Base-by-base conservation (phyloP, 2,888 invertebrate species). In the Phengaris arion region DNA sequence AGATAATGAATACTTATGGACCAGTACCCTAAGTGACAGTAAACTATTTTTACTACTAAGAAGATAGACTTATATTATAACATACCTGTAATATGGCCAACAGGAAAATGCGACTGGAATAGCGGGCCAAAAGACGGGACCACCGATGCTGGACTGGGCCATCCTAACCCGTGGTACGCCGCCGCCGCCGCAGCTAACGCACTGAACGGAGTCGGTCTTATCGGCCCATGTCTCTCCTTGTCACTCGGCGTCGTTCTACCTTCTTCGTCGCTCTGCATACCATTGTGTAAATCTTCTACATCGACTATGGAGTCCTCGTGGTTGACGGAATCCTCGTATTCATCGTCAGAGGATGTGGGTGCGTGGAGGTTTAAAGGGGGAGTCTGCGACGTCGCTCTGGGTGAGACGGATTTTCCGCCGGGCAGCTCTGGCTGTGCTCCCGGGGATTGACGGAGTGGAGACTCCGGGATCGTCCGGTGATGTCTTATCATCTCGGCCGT, bases 151-250 rank as follows among this genome's bases (percentile, higher is more conserved):
- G 91, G 88, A 4, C 94, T 94, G 0, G 94, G 94, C 87, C 95
- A 95, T 79, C 95, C 94, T 75, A 96, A 93, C 72, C 95, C 94
- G 85, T 95, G 95, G 82, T 95, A 95, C 0, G 96, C 95, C 13
- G 95, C 95, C 75, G 96, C 96, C 77, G 96, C 96, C 77, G 96
- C 96, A 55, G 83, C 84, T 73, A 84, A 52, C 35, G 96, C 96
- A 84, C 96, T 96, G 89, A 97, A 97, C 35, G 97, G 96, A 77
- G 96, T 97, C 79, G 97, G 97, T 81, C 97, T 88, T 78, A 97
- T 96, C 45, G 96, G 96, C 54, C 95, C 95, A 82, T 92, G 78
- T 78, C 88, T 89, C 76, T 92, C 88, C 79, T 91, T 91, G 76
- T 89, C 90, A 70, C 82, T 85, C 64, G 83, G 81, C 74, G 84